These are phyloP conservation scores for Dromaius novaehollandiae DNA, from an alignment of 2,113 vertebrate genomes.

Conservation along the genomic window DNA sequence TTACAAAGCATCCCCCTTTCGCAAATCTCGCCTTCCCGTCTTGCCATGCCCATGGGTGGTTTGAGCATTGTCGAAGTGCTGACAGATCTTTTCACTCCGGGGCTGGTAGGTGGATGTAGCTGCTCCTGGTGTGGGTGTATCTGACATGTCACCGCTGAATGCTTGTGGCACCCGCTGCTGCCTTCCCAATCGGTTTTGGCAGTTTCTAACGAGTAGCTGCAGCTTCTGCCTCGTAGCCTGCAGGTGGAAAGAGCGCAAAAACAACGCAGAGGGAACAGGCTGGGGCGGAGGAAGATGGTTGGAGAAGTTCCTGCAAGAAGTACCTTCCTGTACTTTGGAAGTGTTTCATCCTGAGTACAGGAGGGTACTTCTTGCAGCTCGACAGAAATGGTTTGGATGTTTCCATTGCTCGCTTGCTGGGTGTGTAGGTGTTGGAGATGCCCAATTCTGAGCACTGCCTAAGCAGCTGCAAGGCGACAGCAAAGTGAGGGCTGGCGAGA, in stretches of 20 bases:
- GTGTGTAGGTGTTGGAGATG: accelerated
- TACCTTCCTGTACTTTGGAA: not conserved
- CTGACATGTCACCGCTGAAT: not conserved
- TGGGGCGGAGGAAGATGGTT: not conserved
- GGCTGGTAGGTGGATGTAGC: not conserved
- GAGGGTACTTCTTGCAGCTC: too few species aligned
- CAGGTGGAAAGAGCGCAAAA: not conserved
- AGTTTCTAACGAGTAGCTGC: not conserved
- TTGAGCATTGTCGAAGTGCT: not conserved
- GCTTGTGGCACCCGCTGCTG: not conserved
- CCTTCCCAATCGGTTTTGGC: not conserved
- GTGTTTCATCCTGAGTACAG: not conserved
- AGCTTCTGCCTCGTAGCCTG: not conserved
- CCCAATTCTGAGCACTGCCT: not conserved
- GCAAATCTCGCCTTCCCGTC: accelerated
- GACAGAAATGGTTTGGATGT: not conserved
- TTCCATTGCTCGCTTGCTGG: not conserved
- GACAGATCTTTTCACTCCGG: not conserved
- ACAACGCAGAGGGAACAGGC: accelerated
- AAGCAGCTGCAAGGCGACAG: not conserved
- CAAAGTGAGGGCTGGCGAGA: not conserved
- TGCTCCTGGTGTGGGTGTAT: not conserved
- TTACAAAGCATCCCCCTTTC: not conserved
- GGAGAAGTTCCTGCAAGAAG: not conserved
- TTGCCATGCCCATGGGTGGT: accelerated